These are phyloP conservation scores for Forbesichthys agassizii DNA, from an alignment of 2,113 vertebrate genomes.

Conservation along the genomic window DNA sequence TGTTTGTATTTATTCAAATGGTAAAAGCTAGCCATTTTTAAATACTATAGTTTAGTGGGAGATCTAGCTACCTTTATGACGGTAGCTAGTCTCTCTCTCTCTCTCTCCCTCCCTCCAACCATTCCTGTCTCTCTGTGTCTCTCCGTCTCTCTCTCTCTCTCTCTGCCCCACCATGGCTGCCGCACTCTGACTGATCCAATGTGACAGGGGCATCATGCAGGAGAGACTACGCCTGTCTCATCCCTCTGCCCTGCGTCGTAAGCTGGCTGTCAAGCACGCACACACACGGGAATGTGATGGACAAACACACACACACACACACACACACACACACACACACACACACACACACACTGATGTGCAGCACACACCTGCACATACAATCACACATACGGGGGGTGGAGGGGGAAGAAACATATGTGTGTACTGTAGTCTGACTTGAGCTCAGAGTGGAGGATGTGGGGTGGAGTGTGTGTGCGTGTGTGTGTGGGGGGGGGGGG, in stretches of 20 bases:
- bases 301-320: conserved; percentile 13
- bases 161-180: conserved; percentile 2
- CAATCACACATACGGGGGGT: not conserved
- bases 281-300: not conserved
- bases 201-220: conserved; percentile 69
- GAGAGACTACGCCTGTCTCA: conserved; percentile 51
- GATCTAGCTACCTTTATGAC: too few relatives aligned
- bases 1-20: too few relatives aligned
- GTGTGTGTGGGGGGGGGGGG: conserved; percentile 16
- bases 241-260: conserved; percentile 44
- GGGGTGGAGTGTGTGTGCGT: not conserved
- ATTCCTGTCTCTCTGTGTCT: too few relatives aligned
- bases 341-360: not conserved
- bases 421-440: not conserved
- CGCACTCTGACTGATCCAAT: conserved; percentile 63
- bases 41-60: not conserved
- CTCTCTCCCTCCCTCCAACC: too few relatives aligned
- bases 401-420: not conserved
- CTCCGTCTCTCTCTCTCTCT: too few relatives aligned
- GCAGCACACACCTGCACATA: not conserved
- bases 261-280: conserved; percentile 51
- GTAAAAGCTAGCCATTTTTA: too few relatives aligned
- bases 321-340: conserved; percentile 14
- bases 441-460: not conserved
- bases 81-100: too few relatives aligned